phyloP scores from a whole-genome alignment of 2,113 vertebrate genomes.

The Pteropus alecto region DNA sequence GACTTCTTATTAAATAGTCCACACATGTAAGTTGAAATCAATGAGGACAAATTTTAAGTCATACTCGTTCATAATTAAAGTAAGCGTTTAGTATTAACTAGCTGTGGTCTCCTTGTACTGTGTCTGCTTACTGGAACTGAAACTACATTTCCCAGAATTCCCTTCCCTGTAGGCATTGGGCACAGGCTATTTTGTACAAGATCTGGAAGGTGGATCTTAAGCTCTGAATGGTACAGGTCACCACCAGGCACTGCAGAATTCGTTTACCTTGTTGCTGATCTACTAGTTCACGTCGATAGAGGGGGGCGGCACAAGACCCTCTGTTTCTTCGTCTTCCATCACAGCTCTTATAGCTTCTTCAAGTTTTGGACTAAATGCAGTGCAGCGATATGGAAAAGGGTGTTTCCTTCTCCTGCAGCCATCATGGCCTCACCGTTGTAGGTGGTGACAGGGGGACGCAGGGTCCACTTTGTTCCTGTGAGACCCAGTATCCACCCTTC shows the following conservation, averaged over 20 bases:
- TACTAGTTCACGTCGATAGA: neutral
- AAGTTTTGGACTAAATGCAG: neutral
- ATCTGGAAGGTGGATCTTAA: neutral
- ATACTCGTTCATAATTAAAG: neutral
- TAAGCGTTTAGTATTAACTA: neutral
- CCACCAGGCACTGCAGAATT: no score
- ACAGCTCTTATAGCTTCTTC: neutral
- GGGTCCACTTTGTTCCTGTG: neutral
- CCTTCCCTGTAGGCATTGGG: neutral
- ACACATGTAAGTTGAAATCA: neutral
- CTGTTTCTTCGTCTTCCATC: neutral
- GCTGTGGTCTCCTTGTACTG: neutral
- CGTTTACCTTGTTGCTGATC: no score
- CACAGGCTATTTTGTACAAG: neutral
- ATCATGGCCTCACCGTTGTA: neutral
- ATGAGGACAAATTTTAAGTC: neutral
- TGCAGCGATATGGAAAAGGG: neutral
- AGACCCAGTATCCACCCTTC: neutral
- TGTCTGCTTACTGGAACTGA: neutral
- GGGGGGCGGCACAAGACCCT: accelerated
- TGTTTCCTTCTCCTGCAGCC: neutral
- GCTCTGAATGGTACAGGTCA: neutral
- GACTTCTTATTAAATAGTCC: neutral
- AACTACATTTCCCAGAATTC: neutral
- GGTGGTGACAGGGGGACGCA: neutral